These are phyloP conservation scores for Furnarius figulus DNA, from an alignment of 2,113 vertebrate species.

Conservation along the genomic window DNA sequence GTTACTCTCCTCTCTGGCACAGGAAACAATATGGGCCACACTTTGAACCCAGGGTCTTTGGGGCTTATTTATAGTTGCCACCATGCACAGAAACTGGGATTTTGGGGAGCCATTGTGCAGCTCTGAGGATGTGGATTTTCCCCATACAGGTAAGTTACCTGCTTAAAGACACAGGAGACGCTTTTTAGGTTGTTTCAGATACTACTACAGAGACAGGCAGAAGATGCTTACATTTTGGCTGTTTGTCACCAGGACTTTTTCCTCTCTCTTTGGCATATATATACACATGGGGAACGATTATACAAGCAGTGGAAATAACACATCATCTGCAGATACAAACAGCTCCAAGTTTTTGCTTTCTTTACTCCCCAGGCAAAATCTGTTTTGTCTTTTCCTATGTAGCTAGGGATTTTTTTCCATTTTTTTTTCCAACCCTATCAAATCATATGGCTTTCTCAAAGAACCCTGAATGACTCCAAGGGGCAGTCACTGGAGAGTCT, in stretches of 20 bases:
- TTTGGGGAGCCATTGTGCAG: neutral
- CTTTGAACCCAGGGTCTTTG: neutral
- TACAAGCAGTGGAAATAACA: neutral
- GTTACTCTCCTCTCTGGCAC: fast-evolving
- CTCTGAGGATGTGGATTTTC: neutral
- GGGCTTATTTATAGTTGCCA: neutral
- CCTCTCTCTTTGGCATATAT: neutral
- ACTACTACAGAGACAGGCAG: neutral
- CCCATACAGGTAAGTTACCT: neutral
- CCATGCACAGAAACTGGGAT: neutral
- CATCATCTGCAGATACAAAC: neutral
- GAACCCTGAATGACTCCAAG: neutral
- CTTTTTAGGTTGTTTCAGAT: neutral
- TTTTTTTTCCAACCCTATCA: neutral
- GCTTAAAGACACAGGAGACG: neutral
- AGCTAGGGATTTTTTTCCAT: fast-evolving
- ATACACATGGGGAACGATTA: neutral
- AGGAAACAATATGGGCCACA: neutral
- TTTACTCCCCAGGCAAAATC: neutral
- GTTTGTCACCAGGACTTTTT: neutral
- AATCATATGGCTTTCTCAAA: neutral
- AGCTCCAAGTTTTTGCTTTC: neutral
- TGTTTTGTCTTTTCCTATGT: neutral
- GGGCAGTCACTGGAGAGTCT: neutral
- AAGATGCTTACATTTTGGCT: neutral